Base-by-base conservation (phyloP, 1,140 invertebrate species). In the Theocolax elegans region DNA sequence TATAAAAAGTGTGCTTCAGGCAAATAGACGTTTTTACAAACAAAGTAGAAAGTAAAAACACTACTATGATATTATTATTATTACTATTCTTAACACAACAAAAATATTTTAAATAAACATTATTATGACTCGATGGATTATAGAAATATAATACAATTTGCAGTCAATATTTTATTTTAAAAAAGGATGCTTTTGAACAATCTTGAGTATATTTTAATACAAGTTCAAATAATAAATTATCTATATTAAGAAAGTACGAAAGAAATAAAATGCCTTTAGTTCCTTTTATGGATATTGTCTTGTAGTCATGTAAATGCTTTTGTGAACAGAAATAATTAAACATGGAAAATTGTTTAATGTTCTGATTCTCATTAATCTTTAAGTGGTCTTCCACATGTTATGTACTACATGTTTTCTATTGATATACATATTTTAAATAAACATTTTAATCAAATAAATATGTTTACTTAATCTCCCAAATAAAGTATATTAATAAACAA, bases 401-500 rank as follows among this genome's bases (percentile, higher is more conserved):
- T 78, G 78, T 83, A 83, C 79, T 60, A 66, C 48, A 81, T 81
- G 77, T 85, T 85, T 84, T 85, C 74, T 84, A 83, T 82, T 79
- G 75, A 83, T 83, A 81, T 78, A 81, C 77, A 81, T 80, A 84
- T 84, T 83, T 84, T 84, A 77, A 83, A 84, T 83, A 83, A 84
- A 85, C 66, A 78, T 76, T 75, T 77, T 74, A 79, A 56, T 74
- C 67, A 71, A 74, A 74, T 29, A 15, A n/a, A 2, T 27, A n/a
- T n/a, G n/a, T n/a, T n/a, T n/a, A n/a, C n/a, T n/a, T n/a, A n/a
- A n/a, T n/a, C n/a, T n/a, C n/a, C n/a, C n/a, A n/a, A n/a, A n/a
- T n/a, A n/a, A n/a, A n/a, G n/a, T n/a, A n/a, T n/a, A n/a, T n/a
- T n/a, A n/a, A n/a, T n/a, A n/a, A n/a, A n/a, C n/a, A n/a, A n/a